Evolutionary conservation across 2,113 vertebrate species (phyloP).

Genomic region (Pseudorasbora parva): DNA sequence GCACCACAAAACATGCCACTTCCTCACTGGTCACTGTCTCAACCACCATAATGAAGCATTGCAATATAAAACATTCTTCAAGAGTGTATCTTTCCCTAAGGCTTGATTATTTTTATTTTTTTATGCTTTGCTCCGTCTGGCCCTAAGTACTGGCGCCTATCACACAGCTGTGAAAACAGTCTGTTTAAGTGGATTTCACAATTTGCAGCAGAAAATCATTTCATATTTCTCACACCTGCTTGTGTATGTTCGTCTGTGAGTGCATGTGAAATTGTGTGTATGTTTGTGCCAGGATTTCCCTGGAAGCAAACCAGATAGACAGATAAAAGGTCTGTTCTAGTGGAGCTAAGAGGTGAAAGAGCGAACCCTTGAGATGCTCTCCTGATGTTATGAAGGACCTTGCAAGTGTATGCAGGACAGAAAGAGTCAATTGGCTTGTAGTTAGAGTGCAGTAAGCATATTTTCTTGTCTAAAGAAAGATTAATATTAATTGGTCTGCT

Average conservation of each 20-base stretch:
- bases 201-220: constrained; percentile 36
- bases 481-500: constrained; percentile 29
- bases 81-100: constrained; percentile 9
- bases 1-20: constrained; percentile 11
- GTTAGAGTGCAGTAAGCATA: not conserved
- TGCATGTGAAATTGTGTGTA: not conserved
- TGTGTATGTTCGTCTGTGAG: not conserved
- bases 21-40: constrained; percentile 7
- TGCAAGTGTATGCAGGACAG: not conserved
- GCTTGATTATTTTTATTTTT: not conserved
- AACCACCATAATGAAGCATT: constrained; percentile 33
- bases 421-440: not conserved
- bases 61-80: not conserved
- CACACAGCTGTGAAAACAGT: constrained; percentile 64
- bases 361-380: not conserved
- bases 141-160: constrained; percentile 47
- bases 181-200: constrained; percentile 51
- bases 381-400: constrained; percentile 3
- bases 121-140: constrained; percentile 33
- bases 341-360: not conserved
- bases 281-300: constrained; percentile 14
- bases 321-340: constrained; percentile 28
- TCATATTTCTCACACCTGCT: constrained; percentile 32
- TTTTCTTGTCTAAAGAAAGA: constrained; percentile 14
- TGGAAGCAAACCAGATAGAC: constrained; percentile 25